Conservation (phyloP, 2,888 invertebrate genomes). For the Apamea epomidion region DNA sequence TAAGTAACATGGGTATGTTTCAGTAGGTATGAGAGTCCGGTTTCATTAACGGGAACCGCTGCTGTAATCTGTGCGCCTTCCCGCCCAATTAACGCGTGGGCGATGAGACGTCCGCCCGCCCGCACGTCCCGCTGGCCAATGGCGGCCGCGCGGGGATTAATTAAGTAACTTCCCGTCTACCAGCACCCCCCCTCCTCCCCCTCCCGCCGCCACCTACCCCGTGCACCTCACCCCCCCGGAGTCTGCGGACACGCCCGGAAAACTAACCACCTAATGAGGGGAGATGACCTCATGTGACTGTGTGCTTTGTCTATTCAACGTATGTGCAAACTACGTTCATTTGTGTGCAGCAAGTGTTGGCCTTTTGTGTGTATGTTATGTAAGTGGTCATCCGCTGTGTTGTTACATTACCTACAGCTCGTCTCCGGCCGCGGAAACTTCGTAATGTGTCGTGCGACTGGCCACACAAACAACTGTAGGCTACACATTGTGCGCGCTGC, state of each 20-base stretch:
- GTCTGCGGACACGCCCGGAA: slow-evolving; percentile 91
- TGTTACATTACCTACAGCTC: slow-evolving; percentile 73
- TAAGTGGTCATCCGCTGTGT: slow-evolving; percentile 74
- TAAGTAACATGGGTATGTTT: slow-evolving; percentile 49
- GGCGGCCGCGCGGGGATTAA: slow-evolving; percentile 89
- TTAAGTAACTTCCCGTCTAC: slow-evolving; percentile 89
- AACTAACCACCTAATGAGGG: slow-evolving; percentile 91
- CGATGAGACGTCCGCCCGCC: slow-evolving; percentile 86
- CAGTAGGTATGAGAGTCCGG: slow-evolving; percentile 75
- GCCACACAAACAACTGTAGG: slow-evolving; percentile 63
- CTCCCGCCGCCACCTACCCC: slow-evolving; percentile 69
- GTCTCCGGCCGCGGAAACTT: slow-evolving; percentile 59
- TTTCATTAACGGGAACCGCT: slow-evolving; percentile 84
- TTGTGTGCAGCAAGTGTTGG: slow-evolving; percentile 82
- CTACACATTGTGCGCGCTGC: slow-evolving; percentile 50
- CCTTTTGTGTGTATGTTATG: slow-evolving; percentile 86
- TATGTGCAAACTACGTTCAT: slow-evolving; percentile 85
- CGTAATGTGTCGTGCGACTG: slow-evolving; percentile 65
- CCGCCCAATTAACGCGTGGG: slow-evolving; percentile 90
- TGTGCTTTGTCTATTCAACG: slow-evolving; percentile 86
- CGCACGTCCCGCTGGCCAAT: slow-evolving; percentile 86
- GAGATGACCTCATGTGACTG: slow-evolving; percentile 90
- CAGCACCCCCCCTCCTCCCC: slow-evolving; percentile 74
- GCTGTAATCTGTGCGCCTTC: slow-evolving; percentile 83
- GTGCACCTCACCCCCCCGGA: slow-evolving; percentile 82